Conservation (phyloP, 2,888 invertebrate species). For the Acanthosoma haemorrhoidale region DNA sequence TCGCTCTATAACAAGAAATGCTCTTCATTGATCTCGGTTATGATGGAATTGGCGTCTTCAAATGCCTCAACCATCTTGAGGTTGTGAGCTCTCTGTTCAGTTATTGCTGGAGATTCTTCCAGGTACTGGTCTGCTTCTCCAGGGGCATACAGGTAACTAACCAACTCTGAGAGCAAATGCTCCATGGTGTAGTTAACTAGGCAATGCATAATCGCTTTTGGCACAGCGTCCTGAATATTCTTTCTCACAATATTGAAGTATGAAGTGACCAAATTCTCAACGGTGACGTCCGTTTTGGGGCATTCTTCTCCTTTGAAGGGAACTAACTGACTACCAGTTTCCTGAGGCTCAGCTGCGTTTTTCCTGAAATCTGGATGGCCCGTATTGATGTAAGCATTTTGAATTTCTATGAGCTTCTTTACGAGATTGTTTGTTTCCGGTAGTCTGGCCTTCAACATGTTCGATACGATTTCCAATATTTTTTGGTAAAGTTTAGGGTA, state of each 20-base stretch:
- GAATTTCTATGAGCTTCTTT: slow-evolving; percentile 57
- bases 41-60: slow-evolving; percentile 34
- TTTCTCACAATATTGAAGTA: slow-evolving; percentile 60
- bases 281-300: slow-evolving; percentile 32
- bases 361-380: slow-evolving; percentile 58
- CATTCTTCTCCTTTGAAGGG: neutral
- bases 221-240: slow-evolving; percentile 59
- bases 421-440: slow-evolving; percentile 60
- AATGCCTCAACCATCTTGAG: slow-evolving; percentile 28
- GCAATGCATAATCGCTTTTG: slow-evolving; percentile 63
- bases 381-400: slow-evolving; percentile 61
- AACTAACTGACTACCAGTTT: neutral
- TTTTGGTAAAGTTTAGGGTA: slow-evolving; percentile 59
- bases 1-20: neutral
- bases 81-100: slow-evolving; percentile 30
- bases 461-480: slow-evolving; percentile 58
- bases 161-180: slow-evolving; percentile 59
- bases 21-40: slow-evolving; percentile 30
- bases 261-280: slow-evolving; percentile 54
- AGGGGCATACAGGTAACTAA: slow-evolving; percentile 56
- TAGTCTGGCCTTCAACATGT: slow-evolving; percentile 52
- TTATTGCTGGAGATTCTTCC: slow-evolving; percentile 57
- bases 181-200: slow-evolving; percentile 59
- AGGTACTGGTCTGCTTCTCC: slow-evolving; percentile 54
- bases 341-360: neutral